A percentile compares a stretch with the other conserved stretches of the same genome.
These are phyloP conservation scores for Sisor rabdophorus DNA, from an alignment of 2,113 vertebrate genomes.

Conservation along the genomic window DNA sequence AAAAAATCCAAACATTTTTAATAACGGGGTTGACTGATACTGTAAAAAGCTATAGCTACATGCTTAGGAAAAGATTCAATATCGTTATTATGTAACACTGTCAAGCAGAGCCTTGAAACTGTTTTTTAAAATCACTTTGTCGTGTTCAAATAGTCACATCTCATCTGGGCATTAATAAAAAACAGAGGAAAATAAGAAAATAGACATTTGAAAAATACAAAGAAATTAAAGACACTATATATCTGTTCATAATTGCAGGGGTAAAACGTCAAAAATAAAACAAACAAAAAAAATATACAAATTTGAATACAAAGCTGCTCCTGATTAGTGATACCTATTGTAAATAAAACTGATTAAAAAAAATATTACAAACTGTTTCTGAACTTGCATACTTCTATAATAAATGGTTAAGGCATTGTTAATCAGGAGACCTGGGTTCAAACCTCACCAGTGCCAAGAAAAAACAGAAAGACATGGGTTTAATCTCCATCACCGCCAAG, in stretches of 20 bases:
- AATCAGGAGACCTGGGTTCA: too few relatives aligned
- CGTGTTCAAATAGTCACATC: background rate
- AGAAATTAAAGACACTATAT: too few relatives aligned
- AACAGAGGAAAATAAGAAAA: background rate
- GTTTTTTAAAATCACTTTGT: background rate
- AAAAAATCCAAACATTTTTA: constrained; percentile 17
- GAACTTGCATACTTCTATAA: too few relatives aligned
- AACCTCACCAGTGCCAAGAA: too few relatives aligned
- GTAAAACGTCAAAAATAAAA: too few relatives aligned
- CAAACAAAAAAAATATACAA: too few relatives aligned
- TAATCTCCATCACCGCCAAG: too few relatives aligned
- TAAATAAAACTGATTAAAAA: background rate
- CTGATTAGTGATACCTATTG: background rate
- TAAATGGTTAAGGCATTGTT: too few relatives aligned
- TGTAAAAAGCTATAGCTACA: background rate
- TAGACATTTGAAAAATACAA: background rate
- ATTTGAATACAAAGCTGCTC: background rate
- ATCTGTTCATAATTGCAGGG: too few relatives aligned
- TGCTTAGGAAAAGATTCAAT: constrained; percentile 22
- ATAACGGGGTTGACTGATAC: constrained; percentile 15
- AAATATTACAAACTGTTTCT: too few relatives aligned
- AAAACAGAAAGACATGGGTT: too few relatives aligned
- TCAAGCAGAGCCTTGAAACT: background rate
- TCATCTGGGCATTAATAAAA: constrained; percentile 1
- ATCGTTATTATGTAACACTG: constrained; percentile 1